Base-by-base conservation (phyloP, 2,113 vertebrate species). In the Lophochroa leadbeateri region DNA sequence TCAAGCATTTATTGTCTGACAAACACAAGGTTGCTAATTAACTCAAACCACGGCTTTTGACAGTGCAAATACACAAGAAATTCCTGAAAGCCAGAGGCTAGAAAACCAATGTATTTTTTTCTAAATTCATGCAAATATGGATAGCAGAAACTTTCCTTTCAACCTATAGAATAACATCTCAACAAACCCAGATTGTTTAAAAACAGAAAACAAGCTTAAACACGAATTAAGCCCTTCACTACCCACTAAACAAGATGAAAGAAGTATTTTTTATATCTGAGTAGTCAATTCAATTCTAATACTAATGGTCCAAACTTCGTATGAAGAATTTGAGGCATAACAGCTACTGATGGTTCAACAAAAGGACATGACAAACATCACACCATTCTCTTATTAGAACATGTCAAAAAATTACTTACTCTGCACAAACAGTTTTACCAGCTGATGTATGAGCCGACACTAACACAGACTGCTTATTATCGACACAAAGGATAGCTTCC, bases 361-460 rank as follows among this genome's bases (percentile, higher is more conserved):
- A 82, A 94, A 55, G 1, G 9, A 74, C 41, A 81, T 1, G 1
- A 49, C 1, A 9, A 58, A 57, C 10, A 78, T 15, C 25, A 57
- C 23, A 78, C 3, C 6, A 10, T 23, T 86, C 29, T 77, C 68
- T 64, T 44, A 55, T 5, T 18, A 78, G 2, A 82, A 7, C 7
- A 23, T 33, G 37, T 20, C n/a, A 92, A 16, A 89, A 82, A 92
- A 82, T 28, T 94, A 99, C 99, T 98, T 97, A 99, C 99, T 99
- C 99, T 29, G 99, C 99, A 92, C 99, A 99, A n/a, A 99, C 99
- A 12, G 99, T 99, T 98, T 99, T 99, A 63, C 99, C 99, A n/a
- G 99, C 99, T 81, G 99, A 99, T 16, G 99, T 99, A 93, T 99
- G 99, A 49, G 99, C 99, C 19, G 99, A 99, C 55, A 99, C 99